Conservation (phyloP, 2,113 vertebrate genomes). For the Aramus guarauna region DNA sequence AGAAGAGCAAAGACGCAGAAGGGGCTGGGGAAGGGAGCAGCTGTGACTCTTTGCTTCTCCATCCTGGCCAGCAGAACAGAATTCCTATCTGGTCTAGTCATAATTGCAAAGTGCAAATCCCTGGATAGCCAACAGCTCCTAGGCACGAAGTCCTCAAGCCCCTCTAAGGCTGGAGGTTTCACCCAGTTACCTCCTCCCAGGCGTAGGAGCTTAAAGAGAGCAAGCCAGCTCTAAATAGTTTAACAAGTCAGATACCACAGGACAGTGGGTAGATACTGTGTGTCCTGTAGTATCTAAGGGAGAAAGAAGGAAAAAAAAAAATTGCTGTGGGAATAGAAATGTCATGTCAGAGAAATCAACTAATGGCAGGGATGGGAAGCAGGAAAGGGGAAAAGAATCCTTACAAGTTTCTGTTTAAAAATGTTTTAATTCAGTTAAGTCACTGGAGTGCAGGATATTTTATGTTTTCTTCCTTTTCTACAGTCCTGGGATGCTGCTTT, state of each 20-base stretch:
- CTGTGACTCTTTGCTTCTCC: background rate
- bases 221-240: background rate
- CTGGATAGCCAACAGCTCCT: background rate
- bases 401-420: background rate
- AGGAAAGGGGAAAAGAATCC: background rate
- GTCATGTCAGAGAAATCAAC: background rate
- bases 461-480: background rate
- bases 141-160: background rate
- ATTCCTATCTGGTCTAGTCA: background rate
- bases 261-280: background rate
- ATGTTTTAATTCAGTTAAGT: background rate
- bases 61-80: background rate
- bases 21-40: background rate
- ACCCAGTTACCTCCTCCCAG: background rate
- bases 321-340: background rate
- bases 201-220: background rate
- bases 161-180: background rate
- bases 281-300: background rate
- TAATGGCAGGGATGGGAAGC: background rate
- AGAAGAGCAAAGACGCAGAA: background rate
- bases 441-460: background rate
- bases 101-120: background rate
- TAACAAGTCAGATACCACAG: background rate
- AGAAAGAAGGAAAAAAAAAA: background rate
- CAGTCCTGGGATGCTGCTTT: slow-evolving; percentile 77